Evolutionary conservation across 2,888 invertebrate genomes (phyloP).

Genomic region (Tricholauxania praeusta): DNA sequence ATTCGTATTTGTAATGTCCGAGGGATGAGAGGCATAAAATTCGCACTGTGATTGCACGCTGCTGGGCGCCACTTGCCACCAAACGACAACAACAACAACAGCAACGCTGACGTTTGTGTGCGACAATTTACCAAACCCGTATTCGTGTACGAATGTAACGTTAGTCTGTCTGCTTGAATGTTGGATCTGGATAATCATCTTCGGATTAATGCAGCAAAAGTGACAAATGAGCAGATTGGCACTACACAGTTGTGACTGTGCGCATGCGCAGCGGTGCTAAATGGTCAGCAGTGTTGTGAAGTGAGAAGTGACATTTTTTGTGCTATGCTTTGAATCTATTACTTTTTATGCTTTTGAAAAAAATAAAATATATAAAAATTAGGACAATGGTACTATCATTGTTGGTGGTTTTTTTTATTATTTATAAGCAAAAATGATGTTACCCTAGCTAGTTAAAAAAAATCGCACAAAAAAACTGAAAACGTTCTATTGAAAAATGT

Average conservation of each 20-base stretch:
- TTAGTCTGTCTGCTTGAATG: conserved; percentile 5
- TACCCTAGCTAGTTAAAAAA: background rate
- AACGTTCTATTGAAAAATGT: too few species aligned
- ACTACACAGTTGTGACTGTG: background rate
- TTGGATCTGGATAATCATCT: too few species aligned
- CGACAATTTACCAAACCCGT: conserved; percentile 15
- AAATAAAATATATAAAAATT: too few species aligned
- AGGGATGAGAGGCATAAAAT: too few species aligned
- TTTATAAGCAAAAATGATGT: too few species aligned
- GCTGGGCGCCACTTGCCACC: conserved; percentile 23
- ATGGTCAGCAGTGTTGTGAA: background rate
- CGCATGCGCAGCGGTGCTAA: background rate
- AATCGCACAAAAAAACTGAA: background rate
- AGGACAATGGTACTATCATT: too few species aligned
- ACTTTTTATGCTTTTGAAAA: too few species aligned
- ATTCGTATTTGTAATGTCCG: too few species aligned
- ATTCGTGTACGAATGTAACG: conserved; percentile 5
- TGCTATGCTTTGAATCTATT: background rate
- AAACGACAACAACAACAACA: conserved; percentile 24
- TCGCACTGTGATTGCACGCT: too few species aligned
- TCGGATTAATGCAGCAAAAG: too few species aligned
- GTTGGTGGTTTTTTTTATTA: too few species aligned
- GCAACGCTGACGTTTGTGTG: conserved; percentile 37
- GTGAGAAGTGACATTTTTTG: conserved; percentile 1
- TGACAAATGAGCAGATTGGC: background rate